Evolutionary conservation across 2,797 vertebrate species (phyloP), one percentile per base, ranked within the genome.

Genomic region (Channallabes apus): DNA sequence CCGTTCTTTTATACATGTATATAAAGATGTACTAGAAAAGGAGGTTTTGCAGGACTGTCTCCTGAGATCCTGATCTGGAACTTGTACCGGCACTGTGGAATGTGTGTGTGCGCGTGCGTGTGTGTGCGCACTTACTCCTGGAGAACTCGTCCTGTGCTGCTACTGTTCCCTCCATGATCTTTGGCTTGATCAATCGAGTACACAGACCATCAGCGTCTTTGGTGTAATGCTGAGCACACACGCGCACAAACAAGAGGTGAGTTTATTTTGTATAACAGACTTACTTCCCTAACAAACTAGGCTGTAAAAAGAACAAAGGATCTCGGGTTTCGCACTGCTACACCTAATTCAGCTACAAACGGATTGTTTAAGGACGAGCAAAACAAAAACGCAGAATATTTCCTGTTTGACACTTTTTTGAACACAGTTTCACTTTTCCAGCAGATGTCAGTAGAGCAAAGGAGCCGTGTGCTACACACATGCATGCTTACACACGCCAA

Each of bases 81-180:
- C 35, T 8, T 38, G 35, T 11, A 38, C 7, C 8, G 9, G 8
- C 3, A 38, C 0, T 7, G 65, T 67, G 67, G 3, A 4, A 6
- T 17, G 71, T 27, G 69, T n/a, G 69, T 72, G 38, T 72, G 69
- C 46, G 38, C 46, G 69, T 72, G 38, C 46, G 38, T 46, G 71
- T 51, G 69, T 72, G 71, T 72, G 38, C 27, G 4, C 27, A 85
- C 97, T 95, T 93, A 99, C 98, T 95, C 88, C 95, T 96, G 86
- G 96, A 98, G 92, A 99, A 99, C 90, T 97, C 98, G 3, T 98
- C 97, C 93, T 99, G 97, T 0, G 98, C 98, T 0, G 98, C 98
- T 87, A 99, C 97, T 0, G 97, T 97, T 69, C 98, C 97, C 91
- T 99, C 97, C 96, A 98, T 97, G 92, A 99, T 90, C 91, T 99